A percentile compares a stretch with the other conserved stretches of the same genome.
Evolutionary conservation across 64 coral and sea anemone species (phyloP).

Genomic region (Dendrophyllia cribrosa): DNA sequence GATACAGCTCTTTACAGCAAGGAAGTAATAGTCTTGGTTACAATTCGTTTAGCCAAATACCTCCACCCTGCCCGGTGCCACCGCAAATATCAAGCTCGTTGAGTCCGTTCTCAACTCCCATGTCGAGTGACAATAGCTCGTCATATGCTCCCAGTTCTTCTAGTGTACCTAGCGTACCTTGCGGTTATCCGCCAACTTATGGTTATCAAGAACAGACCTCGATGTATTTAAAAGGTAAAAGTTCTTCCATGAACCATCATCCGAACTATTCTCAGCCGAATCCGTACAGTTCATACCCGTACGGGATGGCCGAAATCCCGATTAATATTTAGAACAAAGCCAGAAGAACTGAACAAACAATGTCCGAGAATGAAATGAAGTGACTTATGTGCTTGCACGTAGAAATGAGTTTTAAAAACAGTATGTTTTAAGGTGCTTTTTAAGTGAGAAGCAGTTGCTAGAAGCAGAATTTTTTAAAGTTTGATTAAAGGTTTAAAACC

Average conservation of each 20-base stretch:
- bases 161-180: slow-evolving; percentile 71
- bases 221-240: slow-evolving; percentile 91
- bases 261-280: slow-evolving; percentile 88
- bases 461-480: slow-evolving; percentile 30
- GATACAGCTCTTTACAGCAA: slow-evolving; percentile 66
- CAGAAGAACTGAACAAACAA: slow-evolving; percentile 36
- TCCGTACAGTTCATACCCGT: slow-evolving; percentile 80
- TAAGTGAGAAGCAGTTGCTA: neutral
- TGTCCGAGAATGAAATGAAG: slow-evolving; percentile 26
- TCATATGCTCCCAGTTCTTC: slow-evolving; percentile 70
- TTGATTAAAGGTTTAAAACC: slow-evolving; percentile 81
- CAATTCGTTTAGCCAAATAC: slow-evolving; percentile 80
- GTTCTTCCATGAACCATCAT: slow-evolving; percentile 80
- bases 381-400: neutral
- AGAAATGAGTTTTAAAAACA: slow-evolving; percentile 15
- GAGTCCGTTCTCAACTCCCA: slow-evolving; percentile 88
- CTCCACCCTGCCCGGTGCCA: slow-evolving; percentile 73
- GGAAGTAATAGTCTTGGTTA: slow-evolving; percentile 75
- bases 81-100: slow-evolving; percentile 81
- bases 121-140: slow-evolving; percentile 68
- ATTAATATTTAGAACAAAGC: slow-evolving; percentile 68
- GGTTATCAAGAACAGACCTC: slow-evolving; percentile 86
- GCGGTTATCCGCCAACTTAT: slow-evolving; percentile 77
- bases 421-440: neutral
- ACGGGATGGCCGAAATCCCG: slow-evolving; percentile 90